These are phyloP conservation scores for Malurus leucopterus DNA, from an alignment of 2,797 vertebrate species.

Conservation along the genomic window DNA sequence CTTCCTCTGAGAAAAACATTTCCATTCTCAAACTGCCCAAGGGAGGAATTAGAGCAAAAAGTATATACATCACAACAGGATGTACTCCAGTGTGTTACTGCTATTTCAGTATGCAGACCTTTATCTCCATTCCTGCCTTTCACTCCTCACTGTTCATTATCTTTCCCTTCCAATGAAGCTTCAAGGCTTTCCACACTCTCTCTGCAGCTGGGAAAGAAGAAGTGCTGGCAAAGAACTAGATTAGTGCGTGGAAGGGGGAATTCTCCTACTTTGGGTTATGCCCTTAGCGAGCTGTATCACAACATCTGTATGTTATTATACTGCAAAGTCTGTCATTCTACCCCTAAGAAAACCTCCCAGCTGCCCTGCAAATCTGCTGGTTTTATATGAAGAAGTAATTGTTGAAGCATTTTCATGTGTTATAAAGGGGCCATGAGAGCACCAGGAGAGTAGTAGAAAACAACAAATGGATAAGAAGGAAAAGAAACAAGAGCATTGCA, in stretches of 20 bases:
- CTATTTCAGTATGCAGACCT: conserved; percentile 6
- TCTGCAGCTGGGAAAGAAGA: not conserved
- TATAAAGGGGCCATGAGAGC: not conserved
- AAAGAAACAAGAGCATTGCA: not conserved
- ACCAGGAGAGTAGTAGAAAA: not conserved
- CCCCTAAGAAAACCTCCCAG: not conserved
- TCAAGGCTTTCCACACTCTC: not conserved
- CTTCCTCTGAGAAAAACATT: conserved; percentile 67
- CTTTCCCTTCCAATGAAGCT: not conserved
- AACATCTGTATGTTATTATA: not conserved
- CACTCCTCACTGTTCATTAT: not conserved
- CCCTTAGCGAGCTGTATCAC: not conserved
- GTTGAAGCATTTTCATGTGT: not conserved
- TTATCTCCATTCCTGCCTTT: conserved; percentile 17
- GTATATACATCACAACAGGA: conserved; percentile 67
- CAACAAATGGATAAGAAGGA: fast-evolving
- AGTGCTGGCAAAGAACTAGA: not conserved
- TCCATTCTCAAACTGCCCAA: conserved; percentile 51
- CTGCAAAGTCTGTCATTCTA: not conserved
- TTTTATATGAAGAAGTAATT: not conserved
- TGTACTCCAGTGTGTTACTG: conserved; percentile 21
- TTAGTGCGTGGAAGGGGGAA: not conserved
- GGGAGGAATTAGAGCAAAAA: conserved; percentile 61
- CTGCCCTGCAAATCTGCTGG: not conserved
- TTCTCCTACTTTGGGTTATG: not conserved